Evolutionary conservation across 2,888 invertebrate genomes (phyloP), one percentile per base, ranked within the genome.

Genomic region (Hydrotaea diabolus): DNA sequence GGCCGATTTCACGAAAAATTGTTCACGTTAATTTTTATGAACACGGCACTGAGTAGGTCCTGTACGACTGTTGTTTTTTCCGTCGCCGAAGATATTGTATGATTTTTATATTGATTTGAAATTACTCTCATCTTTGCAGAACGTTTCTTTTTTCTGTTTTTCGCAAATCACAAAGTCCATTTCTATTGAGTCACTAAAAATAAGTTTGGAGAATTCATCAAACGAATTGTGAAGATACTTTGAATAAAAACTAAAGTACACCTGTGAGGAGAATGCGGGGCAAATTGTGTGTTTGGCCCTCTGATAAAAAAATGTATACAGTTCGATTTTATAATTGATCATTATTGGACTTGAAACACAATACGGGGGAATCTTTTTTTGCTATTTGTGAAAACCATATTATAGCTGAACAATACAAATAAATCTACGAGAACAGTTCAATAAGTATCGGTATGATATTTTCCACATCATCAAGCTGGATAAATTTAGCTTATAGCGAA

Each of bases 301-400:
- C 31, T 17, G 62, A 62, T 62, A 62, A 62, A 31, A 31, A 62
- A 62, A 31, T 62, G 9, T 31, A 31, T 62, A 62, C 17, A 15
- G 31, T 62, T 15, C 31, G 62, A 66, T 66, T 39, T 66, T n/a
- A 19, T 66, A 66, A 66, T 66, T 43, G 66, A 66, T 66, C 66
- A 43, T 39, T 1, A 21, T 55, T 21, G 9, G 23, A 21, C 8
- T 19, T 21, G 21, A n/a, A 13, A 66, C 13, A 19, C 26, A 66
- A 66, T 7, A 19, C 57, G 7, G 17, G 15, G 2, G 36, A 36
- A n/a, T n/a, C 17, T 19, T 55, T 19, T 21, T 5, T 55, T 21
- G 55, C n/a, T 55, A 3, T 19, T 55, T 55, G 31, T 8, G 23
- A 55, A 7, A 55, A 39, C 39, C 8, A 39, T 1, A 39, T 1